Conservation (phyloP, 2,113 vertebrate species). For the Perca fluviatilis region DNA sequence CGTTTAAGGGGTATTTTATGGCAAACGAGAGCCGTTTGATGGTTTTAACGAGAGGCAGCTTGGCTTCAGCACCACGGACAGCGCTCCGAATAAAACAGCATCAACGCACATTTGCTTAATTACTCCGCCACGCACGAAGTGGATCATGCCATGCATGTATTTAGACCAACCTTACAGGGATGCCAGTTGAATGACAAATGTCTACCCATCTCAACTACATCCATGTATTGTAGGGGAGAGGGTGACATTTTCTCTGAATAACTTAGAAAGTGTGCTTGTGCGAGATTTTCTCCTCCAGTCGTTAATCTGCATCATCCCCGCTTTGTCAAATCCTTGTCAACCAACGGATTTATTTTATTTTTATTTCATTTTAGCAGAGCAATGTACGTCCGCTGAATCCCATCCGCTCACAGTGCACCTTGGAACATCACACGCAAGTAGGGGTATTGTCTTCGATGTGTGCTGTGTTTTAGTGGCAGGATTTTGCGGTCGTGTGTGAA, state of each 20-base stretch:
- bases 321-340: conserved; percentile 74
- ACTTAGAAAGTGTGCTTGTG: conserved; percentile 77
- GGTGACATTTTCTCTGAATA: conserved; percentile 64
- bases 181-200: conserved; percentile 74
- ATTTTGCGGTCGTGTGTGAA: conserved; percentile 56
- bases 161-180: conserved; percentile 55
- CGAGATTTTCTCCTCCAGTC: conserved; percentile 67
- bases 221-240: conserved; percentile 25
- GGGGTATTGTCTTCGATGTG: conserved; percentile 53
- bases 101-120: conserved; percentile 78
- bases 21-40: conserved; percentile 3
- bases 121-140: conserved; percentile 71
- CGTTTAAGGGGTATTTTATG: conserved; percentile 43
- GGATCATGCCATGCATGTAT: conserved; percentile 68
- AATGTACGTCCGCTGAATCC: conserved; percentile 37
- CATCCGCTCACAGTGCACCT: conserved; percentile 41
- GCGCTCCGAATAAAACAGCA: conserved; percentile 64
- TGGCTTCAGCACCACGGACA: conserved; percentile 68
- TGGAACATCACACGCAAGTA: conserved; percentile 62
- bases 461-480: conserved; percentile 44
- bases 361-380: conserved; percentile 49
- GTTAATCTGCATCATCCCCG: conserved; percentile 76
- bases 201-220: conserved; percentile 34
- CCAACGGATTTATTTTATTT: conserved; percentile 68
- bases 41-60: conserved; percentile 27